Base-by-base conservation (phyloP, 2,888 invertebrate species). In the Plagiodera versicolora region DNA sequence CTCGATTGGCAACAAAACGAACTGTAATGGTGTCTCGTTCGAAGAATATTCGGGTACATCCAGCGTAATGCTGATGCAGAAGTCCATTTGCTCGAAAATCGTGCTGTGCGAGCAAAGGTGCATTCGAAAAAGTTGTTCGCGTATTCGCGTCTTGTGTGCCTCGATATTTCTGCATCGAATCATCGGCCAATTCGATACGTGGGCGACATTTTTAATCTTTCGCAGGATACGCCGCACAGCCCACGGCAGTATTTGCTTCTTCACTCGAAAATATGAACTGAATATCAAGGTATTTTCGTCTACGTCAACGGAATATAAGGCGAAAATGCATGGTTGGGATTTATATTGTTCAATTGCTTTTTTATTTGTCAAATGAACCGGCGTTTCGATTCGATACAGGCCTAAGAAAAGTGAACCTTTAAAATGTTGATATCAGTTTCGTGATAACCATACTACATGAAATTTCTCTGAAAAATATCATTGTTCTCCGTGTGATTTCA, bases 131-230 rank as follows among this genome's bases (percentile, higher is more conserved):
- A 64, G 67, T 69, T 65, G 69, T 70, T 71, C 71, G 56, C 59
- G 30, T 58, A 58, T 60, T 62, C 24, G 24, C 6, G 4, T 24
- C 24, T 24, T 24, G 24, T 6, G 70, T 66, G 58, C 65, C 58
- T 60, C 62, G 64, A 63, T 67, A 63, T 67, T 70, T 70, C 70
- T 68, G 69, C 70, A 70, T 67, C 67, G 71, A 71, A 68, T 72
- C 70, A 65, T 69, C 66, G 66, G 70, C 69, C 70, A 72, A 72
- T 71, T 72, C 64, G 61, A 64, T 61, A 71, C 72, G 72, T 72
- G 72, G 66, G 52, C 62, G 63, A 70, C 68, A 72, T 72, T 68
- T 71, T 71, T 72, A 71, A 72, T 70, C 61, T 61, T 39, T 39
- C 39, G 32, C 32, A 28, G 5, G 2, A 11, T 3, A 11, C 8